Percentiles rank a stretch among this genome's conserved stretches.
Evolutionary conservation across 2,113 vertebrate species (phyloP).

Genomic region (Cettia cetti): DNA sequence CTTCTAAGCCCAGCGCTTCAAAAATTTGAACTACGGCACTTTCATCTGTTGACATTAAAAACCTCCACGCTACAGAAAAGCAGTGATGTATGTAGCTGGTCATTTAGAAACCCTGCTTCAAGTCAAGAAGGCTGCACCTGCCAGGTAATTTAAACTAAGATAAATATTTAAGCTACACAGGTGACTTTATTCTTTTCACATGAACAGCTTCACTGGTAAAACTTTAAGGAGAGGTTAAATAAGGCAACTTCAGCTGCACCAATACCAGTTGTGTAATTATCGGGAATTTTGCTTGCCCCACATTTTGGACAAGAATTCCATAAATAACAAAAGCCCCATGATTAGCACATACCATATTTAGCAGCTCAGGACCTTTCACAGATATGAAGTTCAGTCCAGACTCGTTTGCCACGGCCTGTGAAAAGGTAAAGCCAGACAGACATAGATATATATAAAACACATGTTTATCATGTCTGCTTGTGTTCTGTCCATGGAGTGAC

Average conservation of each 20-base stretch:
- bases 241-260: not conserved
- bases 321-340: not conserved
- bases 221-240: not conserved
- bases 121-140: not conserved
- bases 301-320: not conserved
- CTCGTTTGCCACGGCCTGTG: slow-evolving; percentile 93
- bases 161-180: not conserved
- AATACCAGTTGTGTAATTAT: not conserved
- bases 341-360: slow-evolving; percentile 90
- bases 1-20: not conserved
- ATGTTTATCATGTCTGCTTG: not conserved
- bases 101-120: not conserved
- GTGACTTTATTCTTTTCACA: not conserved
- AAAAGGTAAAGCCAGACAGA: slow-evolving; percentile 6
- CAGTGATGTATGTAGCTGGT: not conserved
- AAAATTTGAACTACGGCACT: not conserved
- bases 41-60: not conserved
- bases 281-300: not conserved
- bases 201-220: not conserved
- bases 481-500: not conserved
- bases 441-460: not conserved
- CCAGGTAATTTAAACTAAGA: not conserved
- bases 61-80: not conserved
- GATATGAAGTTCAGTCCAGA: slow-evolving; percentile 98
- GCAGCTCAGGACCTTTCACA: slow-evolving; percentile 94